Percentiles rank a stretch among this genome's conserved stretches.
phyloP scores from a whole-genome alignment of 1,140 invertebrate species.

The Gonatopus flavifemur region DNA sequence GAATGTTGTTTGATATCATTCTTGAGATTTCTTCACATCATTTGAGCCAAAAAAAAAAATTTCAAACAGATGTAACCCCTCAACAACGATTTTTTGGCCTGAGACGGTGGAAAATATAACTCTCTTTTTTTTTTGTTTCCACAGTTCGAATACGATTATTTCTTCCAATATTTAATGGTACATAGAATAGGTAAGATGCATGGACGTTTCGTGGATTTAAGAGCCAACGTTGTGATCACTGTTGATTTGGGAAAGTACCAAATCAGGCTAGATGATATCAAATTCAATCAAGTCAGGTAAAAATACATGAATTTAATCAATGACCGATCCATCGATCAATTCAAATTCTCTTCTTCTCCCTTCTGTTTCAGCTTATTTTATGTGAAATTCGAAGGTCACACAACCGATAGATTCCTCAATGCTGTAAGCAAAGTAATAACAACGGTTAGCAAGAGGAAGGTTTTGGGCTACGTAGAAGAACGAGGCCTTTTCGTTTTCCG shows the following conservation, averaged over 20 bases:
- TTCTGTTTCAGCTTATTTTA: slow-evolving; percentile 18
- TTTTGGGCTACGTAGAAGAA: slow-evolving; percentile 18
- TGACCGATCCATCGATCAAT: not conserved
- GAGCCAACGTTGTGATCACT: not conserved
- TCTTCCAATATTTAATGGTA: slow-evolving; percentile 14
- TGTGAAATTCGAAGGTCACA: slow-evolving; percentile 25
- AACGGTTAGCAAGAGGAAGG: not conserved
- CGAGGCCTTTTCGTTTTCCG: not conserved
- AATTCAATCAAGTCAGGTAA: slow-evolving; percentile 27
- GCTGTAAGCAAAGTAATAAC: slow-evolving; percentile 10
- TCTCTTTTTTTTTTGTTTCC: not conserved
- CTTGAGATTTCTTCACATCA: too few relatives aligned
- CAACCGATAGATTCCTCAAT: slow-evolving; percentile 27
- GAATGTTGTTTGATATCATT: too few relatives aligned
- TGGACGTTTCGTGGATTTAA: slow-evolving; percentile 10
- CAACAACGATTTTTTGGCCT: not conserved
- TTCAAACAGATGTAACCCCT: not conserved
- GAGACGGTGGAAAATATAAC: not conserved
- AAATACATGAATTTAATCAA: not conserved
- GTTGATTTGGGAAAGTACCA: slow-evolving; percentile 12
- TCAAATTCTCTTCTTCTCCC: not conserved
- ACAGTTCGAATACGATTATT: slow-evolving; percentile 30
- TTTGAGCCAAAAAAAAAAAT: not conserved
- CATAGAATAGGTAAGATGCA: slow-evolving; percentile 17
- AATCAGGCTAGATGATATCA: slow-evolving; percentile 12